phyloP scores from a whole-genome alignment of 2,888 invertebrate genomes.

The Drosophila rubida region DNA sequence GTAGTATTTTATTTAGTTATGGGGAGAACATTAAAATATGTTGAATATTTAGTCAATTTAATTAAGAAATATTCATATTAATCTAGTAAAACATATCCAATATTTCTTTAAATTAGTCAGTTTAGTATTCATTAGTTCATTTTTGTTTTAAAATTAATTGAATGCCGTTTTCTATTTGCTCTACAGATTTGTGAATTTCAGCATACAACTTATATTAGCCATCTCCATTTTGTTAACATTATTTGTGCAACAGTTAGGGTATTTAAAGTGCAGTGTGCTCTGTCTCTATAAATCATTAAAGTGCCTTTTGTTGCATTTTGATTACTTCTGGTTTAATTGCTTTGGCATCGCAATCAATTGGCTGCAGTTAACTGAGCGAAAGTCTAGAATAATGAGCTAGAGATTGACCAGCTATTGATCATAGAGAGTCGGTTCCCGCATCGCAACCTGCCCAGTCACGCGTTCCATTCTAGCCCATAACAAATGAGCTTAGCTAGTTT shows the following conservation, averaged over 20 bases:
- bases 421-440: constrained; percentile 3
- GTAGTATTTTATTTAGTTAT: background rate
- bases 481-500: constrained; percentile 59
- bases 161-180: background rate
- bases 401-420: constrained; percentile 27
- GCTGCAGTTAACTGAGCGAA: constrained; percentile 65
- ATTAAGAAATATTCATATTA: no score
- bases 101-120: no score
- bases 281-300: constrained; percentile 8
- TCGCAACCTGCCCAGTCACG: constrained; percentile 21
- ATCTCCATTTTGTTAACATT: background rate
- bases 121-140: no score
- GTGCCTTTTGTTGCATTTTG: constrained; percentile 41
- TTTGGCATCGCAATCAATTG: constrained; percentile 45
- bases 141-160: no score
- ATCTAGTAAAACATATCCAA: no score
- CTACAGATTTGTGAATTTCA: no score
- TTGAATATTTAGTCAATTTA: no score
- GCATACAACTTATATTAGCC: background rate
- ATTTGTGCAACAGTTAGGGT: constrained; percentile 7
- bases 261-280: constrained; percentile 10
- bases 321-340: constrained; percentile 57
- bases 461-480: constrained; percentile 52
- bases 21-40: no score
- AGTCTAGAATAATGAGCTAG: constrained; percentile 61